Evolutionary conservation across 2,113 vertebrate species (phyloP).

Genomic region (Tonatia bakeri): DNA sequence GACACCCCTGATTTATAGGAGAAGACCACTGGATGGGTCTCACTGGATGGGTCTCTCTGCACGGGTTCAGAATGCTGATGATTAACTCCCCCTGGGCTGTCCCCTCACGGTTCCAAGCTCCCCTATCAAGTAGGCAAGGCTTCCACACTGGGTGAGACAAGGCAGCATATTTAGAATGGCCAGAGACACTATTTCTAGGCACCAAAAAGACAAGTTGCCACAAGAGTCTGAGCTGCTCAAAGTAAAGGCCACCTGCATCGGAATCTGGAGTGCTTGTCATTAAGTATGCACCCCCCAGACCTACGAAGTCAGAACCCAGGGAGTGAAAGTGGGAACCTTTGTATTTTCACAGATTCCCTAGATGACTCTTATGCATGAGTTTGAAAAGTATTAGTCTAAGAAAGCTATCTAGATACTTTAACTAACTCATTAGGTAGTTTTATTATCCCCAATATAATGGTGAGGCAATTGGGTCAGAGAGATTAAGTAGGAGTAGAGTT

Average conservation of each 20-base stretch:
- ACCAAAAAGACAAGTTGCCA: not conserved
- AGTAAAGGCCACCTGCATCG: not conserved
- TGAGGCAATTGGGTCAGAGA: not conserved
- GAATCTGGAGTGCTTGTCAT: not conserved
- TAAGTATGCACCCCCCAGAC: not conserved
- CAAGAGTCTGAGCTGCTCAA: not conserved
- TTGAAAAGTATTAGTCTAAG: not conserved
- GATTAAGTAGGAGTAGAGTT: not conserved
- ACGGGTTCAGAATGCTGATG: not conserved
- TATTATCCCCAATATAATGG: not conserved
- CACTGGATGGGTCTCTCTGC: not conserved
- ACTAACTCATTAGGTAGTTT: not conserved
- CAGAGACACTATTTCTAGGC: conserved; percentile 29
- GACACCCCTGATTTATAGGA: not conserved
- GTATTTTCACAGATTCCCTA: not conserved
- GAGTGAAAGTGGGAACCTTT: not conserved
- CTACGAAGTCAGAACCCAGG: not conserved
- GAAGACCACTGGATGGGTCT: not conserved
- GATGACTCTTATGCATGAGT: not conserved
- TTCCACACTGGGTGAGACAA: not conserved
- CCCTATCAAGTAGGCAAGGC: not conserved
- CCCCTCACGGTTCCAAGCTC: not conserved
- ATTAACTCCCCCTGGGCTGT: not conserved
- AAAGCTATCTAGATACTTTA: not conserved
- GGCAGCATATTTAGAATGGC: not conserved